phyloP scores from a whole-genome alignment of 92 coral and sea anemone species.

The Heliopora coerulea region DNA sequence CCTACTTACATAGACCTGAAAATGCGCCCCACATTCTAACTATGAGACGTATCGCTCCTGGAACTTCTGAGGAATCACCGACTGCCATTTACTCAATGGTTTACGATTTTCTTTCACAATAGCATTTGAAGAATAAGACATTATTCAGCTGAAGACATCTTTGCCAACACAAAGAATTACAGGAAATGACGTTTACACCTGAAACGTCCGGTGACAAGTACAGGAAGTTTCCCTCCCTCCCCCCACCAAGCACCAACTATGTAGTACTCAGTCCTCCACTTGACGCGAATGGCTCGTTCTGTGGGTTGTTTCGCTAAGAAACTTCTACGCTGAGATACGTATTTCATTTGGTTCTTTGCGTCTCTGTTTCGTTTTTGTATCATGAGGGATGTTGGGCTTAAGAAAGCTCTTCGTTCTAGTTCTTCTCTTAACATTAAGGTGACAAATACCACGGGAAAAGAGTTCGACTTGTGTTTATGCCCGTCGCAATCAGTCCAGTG shows the following conservation, averaged over 20 bases:
- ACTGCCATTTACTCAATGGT: conserved; percentile 56
- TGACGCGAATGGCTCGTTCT: not conserved
- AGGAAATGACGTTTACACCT: not conserved
- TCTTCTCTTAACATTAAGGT: conserved; percentile 70
- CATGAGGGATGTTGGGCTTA: conserved; percentile 99
- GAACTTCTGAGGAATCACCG: conserved; percentile 58
- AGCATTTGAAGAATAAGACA: not conserved
- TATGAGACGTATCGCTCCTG: conserved; percentile 76
- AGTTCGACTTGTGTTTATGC: conserved; percentile 51
- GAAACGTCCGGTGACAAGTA: not conserved
- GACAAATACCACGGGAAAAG: conserved; percentile 78
- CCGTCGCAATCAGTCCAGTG: conserved; percentile 8
- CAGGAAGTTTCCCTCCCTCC: too few species aligned
- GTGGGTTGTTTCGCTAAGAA: not conserved
- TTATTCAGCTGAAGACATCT: not conserved
- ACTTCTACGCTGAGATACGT: not conserved
- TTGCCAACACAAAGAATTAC: not conserved
- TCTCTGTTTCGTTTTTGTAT: conserved; percentile 3
- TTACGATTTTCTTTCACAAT: not conserved
- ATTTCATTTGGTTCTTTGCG: not conserved
- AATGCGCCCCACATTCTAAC: conserved; percentile 94
- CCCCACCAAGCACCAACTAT: too few species aligned
- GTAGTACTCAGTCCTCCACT: not conserved
- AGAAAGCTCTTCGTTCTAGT: conserved; percentile 80
- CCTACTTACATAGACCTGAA: conserved; percentile 88